Percentiles rank a stretch among this genome's conserved stretches.
Evolutionary conservation across 2,113 vertebrate species (phyloP).

Genomic region (Atractosteus spatula): DNA sequence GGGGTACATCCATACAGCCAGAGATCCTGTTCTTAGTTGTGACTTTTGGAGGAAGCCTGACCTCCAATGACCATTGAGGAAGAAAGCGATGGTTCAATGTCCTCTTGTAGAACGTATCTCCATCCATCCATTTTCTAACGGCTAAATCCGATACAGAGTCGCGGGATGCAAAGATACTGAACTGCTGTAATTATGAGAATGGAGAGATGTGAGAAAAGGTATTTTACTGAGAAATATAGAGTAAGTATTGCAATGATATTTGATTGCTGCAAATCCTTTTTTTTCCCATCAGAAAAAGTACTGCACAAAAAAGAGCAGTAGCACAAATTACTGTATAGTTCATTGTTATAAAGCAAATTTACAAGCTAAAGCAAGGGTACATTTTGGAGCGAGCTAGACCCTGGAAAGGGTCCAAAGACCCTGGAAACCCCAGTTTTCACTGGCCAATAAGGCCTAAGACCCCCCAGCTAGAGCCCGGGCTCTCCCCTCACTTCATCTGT

Average conservation of each 20-base stretch:
- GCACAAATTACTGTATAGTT: neutral
- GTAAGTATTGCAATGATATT: neutral
- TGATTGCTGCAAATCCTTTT: conserved; percentile 12
- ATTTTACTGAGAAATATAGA: too few species aligned
- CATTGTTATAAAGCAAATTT: neutral
- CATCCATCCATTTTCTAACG: too few species aligned
- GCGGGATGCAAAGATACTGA: too few species aligned
- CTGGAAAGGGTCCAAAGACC: neutral
- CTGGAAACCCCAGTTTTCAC: conserved; percentile 1
- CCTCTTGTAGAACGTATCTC: too few species aligned
- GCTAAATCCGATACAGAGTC: too few species aligned
- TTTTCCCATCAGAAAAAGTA: neutral
- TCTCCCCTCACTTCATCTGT: neutral
- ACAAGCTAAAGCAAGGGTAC: neutral
- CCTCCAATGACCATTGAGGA: too few species aligned
- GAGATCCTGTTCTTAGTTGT: too few species aligned
- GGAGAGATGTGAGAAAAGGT: too few species aligned
- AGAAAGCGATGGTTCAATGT: too few species aligned
- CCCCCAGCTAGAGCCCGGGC: neutral
- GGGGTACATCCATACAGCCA: too few species aligned
- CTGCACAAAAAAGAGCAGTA: neutral
- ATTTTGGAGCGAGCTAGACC: conserved; percentile 10
- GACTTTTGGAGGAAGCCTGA: too few species aligned
- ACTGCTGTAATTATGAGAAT: too few species aligned
- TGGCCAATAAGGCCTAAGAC: conserved; percentile 17